These are phyloP conservation scores for Stichopus chloronotus DNA, from an alignment of 35 echinoderm and acorn worm genomes.

Conservation along the genomic window DNA sequence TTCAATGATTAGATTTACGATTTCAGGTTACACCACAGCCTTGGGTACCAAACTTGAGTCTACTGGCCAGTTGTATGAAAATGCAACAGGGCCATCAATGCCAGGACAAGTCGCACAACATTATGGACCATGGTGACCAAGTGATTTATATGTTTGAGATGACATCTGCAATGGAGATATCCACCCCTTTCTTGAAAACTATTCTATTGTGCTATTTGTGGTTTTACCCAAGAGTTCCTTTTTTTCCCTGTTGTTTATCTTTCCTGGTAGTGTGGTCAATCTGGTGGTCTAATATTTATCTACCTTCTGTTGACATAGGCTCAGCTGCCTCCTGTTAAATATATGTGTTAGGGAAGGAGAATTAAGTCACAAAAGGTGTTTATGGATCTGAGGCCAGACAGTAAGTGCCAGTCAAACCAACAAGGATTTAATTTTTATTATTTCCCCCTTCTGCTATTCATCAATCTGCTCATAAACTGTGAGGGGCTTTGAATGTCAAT, in stretches of 20 bases:
- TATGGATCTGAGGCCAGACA: neutral
- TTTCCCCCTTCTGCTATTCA: neutral
- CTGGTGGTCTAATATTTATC: neutral
- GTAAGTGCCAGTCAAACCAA: conserved; percentile 39
- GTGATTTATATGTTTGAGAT: no score
- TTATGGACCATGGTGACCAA: no score
- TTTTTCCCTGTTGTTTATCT: neutral
- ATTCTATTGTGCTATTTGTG: no score
- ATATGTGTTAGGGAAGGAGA: neutral
- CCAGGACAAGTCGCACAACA: no score
- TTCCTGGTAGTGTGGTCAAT: neutral
- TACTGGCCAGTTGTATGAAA: no score
- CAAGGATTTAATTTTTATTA: conserved; percentile 33
- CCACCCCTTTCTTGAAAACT: no score
- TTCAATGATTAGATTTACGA: no score
- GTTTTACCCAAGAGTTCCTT: no score
- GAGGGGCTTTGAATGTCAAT: neutral
- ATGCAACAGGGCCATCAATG: no score
- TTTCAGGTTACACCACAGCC: no score
- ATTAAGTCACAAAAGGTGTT: conserved; percentile 33
- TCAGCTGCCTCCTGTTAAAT: neutral
- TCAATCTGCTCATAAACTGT: neutral
- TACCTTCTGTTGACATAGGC: neutral
- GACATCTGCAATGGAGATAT: no score
- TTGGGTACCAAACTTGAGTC: no score